Evolutionary conservation across 2,888 invertebrate genomes (phyloP).

Genomic region (Teinopalpus imperialis): DNA sequence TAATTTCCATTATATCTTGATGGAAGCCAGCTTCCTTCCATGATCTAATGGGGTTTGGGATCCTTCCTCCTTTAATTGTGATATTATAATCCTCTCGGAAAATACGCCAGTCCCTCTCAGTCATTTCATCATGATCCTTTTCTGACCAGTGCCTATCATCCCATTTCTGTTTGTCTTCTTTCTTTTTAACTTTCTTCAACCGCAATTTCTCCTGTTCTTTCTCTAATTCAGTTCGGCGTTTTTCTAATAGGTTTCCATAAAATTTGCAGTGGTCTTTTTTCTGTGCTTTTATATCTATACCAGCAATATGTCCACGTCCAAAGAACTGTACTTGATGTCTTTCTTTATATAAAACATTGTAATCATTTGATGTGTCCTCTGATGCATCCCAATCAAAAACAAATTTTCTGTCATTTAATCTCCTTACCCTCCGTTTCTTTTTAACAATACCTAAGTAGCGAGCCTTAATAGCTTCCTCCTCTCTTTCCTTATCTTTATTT

Average conservation of each 20-base stretch:
- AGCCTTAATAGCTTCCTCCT: conserved; percentile 97
- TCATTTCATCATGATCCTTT: conserved; percentile 97
- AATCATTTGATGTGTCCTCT: conserved; percentile 99
- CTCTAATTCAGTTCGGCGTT: conserved; percentile 96
- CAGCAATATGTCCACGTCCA: conserved; percentile 98
- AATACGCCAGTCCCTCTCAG: conserved; percentile 99
- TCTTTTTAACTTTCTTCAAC: conserved; percentile 94
- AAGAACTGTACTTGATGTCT: conserved; percentile 98
- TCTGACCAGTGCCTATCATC: conserved; percentile 99
- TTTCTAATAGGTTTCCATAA: conserved; percentile 97
- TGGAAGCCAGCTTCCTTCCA: conserved; percentile 98
- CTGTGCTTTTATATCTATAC: conserved; percentile 98
- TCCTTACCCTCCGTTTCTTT: conserved; percentile 94
- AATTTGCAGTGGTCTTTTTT: conserved; percentile 98
- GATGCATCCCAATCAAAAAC: conserved; percentile 99
- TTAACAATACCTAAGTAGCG: conserved; percentile 96
- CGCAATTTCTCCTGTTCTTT: conserved; percentile 97
- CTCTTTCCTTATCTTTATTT: conserved; percentile 94
- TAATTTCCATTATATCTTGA: conserved; percentile 94
- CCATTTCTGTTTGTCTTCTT: conserved; percentile 99
- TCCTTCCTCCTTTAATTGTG: conserved; percentile 97
- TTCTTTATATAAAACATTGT: conserved; percentile 98
- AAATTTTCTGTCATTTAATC: conserved; percentile 98
- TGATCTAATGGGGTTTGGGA: conserved; percentile 96
- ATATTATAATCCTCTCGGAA: conserved; percentile 99